Base-by-base conservation (phyloP, 2,888 invertebrate species). In the Elgonia sp. region DNA sequence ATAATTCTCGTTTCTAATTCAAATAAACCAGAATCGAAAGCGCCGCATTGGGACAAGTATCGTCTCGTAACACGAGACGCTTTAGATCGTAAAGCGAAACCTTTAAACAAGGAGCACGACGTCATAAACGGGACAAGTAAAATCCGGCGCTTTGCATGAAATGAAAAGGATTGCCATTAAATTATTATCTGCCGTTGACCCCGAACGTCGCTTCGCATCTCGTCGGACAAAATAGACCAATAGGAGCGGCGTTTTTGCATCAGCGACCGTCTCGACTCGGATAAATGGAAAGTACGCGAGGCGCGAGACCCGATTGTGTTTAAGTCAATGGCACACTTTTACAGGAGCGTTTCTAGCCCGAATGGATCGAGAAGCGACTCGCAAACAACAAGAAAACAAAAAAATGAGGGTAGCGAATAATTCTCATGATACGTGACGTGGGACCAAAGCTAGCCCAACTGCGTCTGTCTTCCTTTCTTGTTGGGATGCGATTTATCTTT, bases 271-370 rank as follows among this genome's bases (percentile, higher is more conserved):
- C 46, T 79, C 29, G 29, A 29, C 29, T 29, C 62, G 76, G 21
- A 62, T 69, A 79, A 84, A 84, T 84, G 84, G 84, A 84, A 84
- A 84, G 84, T 84, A 77, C 65, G 72, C 29, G 29, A 29, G 29
- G 21, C 39, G 39, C 63, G 63, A 46, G 81, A 16, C 20, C 70
- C 84, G 84, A 84, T 84, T 84, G 84, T 82, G 18, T 84, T 53
- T 29, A 53, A 81, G 72, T 70, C 72, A 69, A 70, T 77, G 84
- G 84, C 84, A 84, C 76, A 84, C 84, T 84, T 84, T 84, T 76
- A 70, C 76, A n/a, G 46, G 53, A 29, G 50, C 84, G 84, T 84
- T 84, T 84, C 76, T 84, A 84, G 84, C 84, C 70, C 21, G 37
- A 60, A 76, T 75, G 83, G 50, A 29, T 16, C 29, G 69, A 46